Evolutionary conservation across 2,888 invertebrate species (phyloP).

Genomic region (Lamellibrachia satsuma): DNA sequence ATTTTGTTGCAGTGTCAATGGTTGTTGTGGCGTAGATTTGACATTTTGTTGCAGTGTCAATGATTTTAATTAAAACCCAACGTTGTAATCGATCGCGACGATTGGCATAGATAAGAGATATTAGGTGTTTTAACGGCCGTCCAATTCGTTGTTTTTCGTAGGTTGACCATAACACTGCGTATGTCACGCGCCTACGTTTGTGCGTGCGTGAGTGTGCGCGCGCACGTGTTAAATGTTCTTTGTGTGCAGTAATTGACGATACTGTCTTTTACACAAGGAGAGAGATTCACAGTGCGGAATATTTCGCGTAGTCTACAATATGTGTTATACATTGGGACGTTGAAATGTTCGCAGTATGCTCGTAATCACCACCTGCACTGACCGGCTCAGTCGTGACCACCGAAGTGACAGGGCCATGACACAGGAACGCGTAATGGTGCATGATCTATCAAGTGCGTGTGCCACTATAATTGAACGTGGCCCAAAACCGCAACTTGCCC

Average conservation of each 20-base stretch:
- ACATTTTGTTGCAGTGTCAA: not conserved
- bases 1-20: too few relatives aligned
- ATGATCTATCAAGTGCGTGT: not conserved
- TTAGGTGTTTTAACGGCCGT: not conserved
- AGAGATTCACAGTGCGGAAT: not conserved
- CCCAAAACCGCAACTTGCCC: not conserved
- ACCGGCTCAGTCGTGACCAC: not conserved
- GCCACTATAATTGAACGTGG: not conserved
- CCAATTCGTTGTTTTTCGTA: not conserved
- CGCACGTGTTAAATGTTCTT: not conserved
- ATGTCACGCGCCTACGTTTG: not conserved
- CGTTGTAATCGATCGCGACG: not conserved
- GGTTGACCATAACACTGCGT: not conserved
- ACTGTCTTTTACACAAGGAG: not conserved
- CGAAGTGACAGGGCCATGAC: not conserved
- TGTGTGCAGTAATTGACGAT: not conserved
- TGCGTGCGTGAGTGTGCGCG: not conserved
- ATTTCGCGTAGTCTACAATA: not conserved
- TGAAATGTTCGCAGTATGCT: not conserved
- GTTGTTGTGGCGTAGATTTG: too few relatives aligned
- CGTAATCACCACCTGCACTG: not conserved
- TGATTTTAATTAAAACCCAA: not conserved
- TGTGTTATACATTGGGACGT: not conserved
- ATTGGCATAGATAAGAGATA: not conserved
- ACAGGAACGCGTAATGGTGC: not conserved